These are phyloP conservation scores for Toxotes chatareus DNA, from an alignment of 2,113 vertebrate genomes.

Conservation along the genomic window DNA sequence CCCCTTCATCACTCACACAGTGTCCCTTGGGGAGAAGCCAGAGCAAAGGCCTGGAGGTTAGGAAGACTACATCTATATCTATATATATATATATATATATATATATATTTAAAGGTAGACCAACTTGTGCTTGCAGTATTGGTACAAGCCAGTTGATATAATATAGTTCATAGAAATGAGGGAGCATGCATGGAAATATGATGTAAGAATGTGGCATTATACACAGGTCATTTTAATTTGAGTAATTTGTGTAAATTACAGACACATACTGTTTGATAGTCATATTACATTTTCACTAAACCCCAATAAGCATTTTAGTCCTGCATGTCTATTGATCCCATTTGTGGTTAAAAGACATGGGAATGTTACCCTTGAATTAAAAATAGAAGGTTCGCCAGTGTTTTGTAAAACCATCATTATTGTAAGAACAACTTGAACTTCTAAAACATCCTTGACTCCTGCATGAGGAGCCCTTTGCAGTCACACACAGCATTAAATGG, in stretches of 20 bases:
- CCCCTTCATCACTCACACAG: constrained; percentile 72
- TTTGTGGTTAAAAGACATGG: constrained; percentile 19
- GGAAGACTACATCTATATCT: constrained; percentile 43
- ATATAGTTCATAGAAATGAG: constrained; percentile 14
- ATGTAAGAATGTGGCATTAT: neutral
- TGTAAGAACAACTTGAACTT: constrained; percentile 32
- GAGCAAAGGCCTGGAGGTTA: constrained; percentile 74
- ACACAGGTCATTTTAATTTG: neutral
- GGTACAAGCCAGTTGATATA: constrained; percentile 1
- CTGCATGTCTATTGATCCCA: constrained; percentile 8
- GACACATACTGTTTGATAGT: neutral
- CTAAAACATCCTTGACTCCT: constrained; percentile 25
- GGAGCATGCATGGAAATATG: neutral
- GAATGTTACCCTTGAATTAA: constrained; percentile 22
- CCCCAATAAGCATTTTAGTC: neutral
- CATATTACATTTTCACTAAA: neutral
- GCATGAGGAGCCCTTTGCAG: neutral
- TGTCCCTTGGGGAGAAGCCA: constrained; percentile 57
- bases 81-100: constrained; percentile 8
- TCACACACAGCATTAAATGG: neutral
- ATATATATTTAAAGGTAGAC: constrained; percentile 25
- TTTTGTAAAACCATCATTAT: constrained; percentile 29
- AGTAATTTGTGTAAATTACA: neutral
- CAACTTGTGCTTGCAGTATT: constrained; percentile 24
- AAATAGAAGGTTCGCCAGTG: constrained; percentile 8